These are phyloP conservation scores for Phenacoccus solenopsis DNA, from an alignment of 1,140 invertebrate species.

Conservation along the genomic window DNA sequence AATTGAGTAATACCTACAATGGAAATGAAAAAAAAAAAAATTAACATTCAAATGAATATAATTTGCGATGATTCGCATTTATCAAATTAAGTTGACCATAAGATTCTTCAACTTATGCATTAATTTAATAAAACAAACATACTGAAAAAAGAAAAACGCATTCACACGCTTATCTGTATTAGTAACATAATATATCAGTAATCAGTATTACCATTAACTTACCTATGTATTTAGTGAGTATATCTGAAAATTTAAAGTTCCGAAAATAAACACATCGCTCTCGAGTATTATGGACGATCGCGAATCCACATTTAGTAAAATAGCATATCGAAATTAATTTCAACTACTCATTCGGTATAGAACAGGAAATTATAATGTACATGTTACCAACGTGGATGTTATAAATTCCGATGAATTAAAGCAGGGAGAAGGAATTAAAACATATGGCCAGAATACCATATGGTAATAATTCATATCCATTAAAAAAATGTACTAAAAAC, in stretches of 20 bases:
- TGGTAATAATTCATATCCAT: conserved; percentile 17
- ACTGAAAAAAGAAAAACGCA: no score
- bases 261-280: no score
- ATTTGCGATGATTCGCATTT: no score
- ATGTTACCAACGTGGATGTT: neutral
- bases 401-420: conserved; percentile 17
- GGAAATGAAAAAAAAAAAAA: no score
- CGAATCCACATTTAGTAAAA: neutral
- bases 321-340: neutral
- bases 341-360: neutral
- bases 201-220: neutral
- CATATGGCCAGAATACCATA: conserved; percentile 14
- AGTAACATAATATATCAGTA: neutral
- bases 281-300: no score
- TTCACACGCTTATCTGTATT: neutral
- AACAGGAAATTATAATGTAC: neutral
- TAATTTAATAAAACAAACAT: no score
- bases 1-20: no score
- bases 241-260: neutral
- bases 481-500: conserved; percentile 6
- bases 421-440: conserved; percentile 10
- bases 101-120: no score
- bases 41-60: no score
- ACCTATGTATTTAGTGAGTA: neutral
- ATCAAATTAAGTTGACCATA: no score